Conservation (phyloP, 2,113 vertebrate species). For the Hippolais icterina region DNA sequence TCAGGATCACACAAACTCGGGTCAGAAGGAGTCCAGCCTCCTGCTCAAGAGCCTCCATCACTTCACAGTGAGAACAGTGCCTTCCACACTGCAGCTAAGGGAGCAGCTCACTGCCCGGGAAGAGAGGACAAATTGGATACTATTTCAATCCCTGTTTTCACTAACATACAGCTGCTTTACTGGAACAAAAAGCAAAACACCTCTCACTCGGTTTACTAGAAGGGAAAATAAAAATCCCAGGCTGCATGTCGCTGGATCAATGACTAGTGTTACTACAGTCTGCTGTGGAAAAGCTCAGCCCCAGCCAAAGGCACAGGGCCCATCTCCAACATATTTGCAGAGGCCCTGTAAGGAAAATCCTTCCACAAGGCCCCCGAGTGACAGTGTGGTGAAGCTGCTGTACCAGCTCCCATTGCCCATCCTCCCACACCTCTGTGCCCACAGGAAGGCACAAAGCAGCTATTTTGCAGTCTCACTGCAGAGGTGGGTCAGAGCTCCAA, state of each 20-base stretch:
- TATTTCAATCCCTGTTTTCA: background rate
- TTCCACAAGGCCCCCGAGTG: conserved; percentile 32
- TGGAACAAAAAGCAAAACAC: conserved; percentile 47
- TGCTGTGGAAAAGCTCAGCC: conserved; percentile 68
- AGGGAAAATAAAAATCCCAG: conserved; percentile 32
- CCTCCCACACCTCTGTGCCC: background rate
- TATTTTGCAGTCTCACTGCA: background rate
- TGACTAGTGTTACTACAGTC: conserved; percentile 45
- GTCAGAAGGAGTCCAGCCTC: background rate
- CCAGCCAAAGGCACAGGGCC: conserved; percentile 71
- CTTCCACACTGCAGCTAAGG: background rate
- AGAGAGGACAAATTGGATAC: background rate
- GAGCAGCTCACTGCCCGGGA: background rate
- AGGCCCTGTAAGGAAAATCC: conserved; percentile 72
- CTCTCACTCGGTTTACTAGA: conserved; percentile 30
- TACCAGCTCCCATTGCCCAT: background rate
- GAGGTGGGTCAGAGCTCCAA: background rate
- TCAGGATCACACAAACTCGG: background rate
- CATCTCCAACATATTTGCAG: conserved; percentile 69
- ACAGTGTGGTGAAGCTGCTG: background rate
- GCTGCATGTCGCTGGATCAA: conserved; percentile 67
- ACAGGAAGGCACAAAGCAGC: background rate
- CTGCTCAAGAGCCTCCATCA: background rate
- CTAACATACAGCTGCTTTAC: background rate
- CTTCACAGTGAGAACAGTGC: background rate